phyloP scores from a whole-genome alignment of 1,140 invertebrate genomes.

The Neoseiulus cucumeris region DNA sequence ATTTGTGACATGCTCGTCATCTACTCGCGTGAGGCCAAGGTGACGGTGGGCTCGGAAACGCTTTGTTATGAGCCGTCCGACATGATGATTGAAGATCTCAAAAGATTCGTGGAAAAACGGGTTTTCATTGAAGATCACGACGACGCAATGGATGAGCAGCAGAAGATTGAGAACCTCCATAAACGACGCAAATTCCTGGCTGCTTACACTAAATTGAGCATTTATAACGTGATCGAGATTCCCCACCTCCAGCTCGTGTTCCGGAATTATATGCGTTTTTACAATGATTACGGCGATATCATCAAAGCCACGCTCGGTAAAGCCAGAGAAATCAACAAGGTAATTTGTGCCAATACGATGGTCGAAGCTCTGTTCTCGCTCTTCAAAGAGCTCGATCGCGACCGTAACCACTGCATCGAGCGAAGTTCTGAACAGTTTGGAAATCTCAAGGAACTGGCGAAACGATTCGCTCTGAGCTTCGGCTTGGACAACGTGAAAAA shows the following conservation, averaged over 20 bases:
- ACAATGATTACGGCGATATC: slow-evolving; percentile 98
- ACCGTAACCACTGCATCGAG: slow-evolving; percentile 36
- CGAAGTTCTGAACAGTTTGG: slow-evolving; percentile 14
- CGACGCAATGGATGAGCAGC: slow-evolving; percentile 73
- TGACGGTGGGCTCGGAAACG: slow-evolving; percentile 36
- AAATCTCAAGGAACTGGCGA: slow-evolving; percentile 56
- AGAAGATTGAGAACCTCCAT: slow-evolving; percentile 81
- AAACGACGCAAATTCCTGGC: slow-evolving; percentile 86
- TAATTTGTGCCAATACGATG: slow-evolving; percentile 85
- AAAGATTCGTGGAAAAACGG: slow-evolving; percentile 74
- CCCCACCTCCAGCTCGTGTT: slow-evolving; percentile 66
- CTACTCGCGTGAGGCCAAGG: slow-evolving; percentile 55
- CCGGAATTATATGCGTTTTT: slow-evolving; percentile 94
- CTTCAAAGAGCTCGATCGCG: slow-evolving; percentile 46
- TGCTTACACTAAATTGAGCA: slow-evolving; percentile 88
- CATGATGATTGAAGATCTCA: slow-evolving; percentile 46
- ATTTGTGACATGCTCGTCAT: slow-evolving; percentile 88
- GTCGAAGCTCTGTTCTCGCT: slow-evolving; percentile 67
- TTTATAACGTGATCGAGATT: slow-evolving; percentile 88
- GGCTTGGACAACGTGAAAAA: slow-evolving; percentile 93
- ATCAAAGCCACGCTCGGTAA: slow-evolving; percentile 92
- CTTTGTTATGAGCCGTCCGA: slow-evolving; percentile 51
- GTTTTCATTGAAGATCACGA: slow-evolving; percentile 65
- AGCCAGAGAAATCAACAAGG: slow-evolving; percentile 90
- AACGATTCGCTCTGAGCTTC: slow-evolving; percentile 88